Evolutionary conservation across 2,113 vertebrate species (phyloP).

Genomic region (Pantherophis guttatus): DNA sequence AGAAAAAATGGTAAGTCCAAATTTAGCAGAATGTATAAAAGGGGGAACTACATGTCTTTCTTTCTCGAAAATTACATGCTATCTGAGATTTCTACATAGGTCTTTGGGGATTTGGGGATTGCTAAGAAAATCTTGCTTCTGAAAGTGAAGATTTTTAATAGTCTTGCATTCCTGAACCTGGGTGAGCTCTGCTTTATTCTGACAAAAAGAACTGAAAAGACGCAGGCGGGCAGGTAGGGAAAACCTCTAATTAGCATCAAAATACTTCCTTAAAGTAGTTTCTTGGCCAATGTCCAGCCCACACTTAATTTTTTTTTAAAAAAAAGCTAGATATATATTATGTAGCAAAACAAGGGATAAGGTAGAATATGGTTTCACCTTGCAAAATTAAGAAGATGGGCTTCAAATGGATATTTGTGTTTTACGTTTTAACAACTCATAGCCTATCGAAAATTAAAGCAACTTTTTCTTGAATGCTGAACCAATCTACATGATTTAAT

Average conservation of each 20-base stretch:
- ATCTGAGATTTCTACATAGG: conserved; percentile 32
- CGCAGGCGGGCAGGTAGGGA: neutral
- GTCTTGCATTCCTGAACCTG: conserved; percentile 9
- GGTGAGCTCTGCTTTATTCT: conserved; percentile 38
- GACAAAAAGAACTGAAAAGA: conserved; percentile 35
- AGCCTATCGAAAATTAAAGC: conserved; percentile 55
- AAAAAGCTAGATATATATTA: conserved; percentile 33
- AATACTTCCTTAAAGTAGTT: conserved; percentile 38
- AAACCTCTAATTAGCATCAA: conserved; percentile 14
- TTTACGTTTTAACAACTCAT: conserved; percentile 39
- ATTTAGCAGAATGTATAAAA: conserved; percentile 24
- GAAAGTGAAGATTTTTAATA: conserved; percentile 13
- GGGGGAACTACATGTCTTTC: conserved; percentile 19
- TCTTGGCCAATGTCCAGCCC: conserved; percentile 33
- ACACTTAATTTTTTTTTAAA: conserved; percentile 40
- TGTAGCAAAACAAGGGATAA: conserved; percentile 21
- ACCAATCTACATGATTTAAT: conserved; percentile 49
- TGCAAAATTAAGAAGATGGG: conserved; percentile 45
- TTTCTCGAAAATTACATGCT: conserved; percentile 30
- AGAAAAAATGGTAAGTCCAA: neutral
- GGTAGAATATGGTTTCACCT: conserved; percentile 40
- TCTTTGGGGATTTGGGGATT: conserved; percentile 11
- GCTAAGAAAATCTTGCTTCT: conserved; percentile 10
- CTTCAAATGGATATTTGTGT: conserved; percentile 53
- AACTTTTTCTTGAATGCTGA: conserved; percentile 18